Percentiles rank a stretch among this genome's conserved stretches.
These are phyloP conservation scores for Aurelia sp. DNA, from an alignment of 30 jellyfish, hydroid and myxozoan species.

Conservation along the genomic window DNA sequence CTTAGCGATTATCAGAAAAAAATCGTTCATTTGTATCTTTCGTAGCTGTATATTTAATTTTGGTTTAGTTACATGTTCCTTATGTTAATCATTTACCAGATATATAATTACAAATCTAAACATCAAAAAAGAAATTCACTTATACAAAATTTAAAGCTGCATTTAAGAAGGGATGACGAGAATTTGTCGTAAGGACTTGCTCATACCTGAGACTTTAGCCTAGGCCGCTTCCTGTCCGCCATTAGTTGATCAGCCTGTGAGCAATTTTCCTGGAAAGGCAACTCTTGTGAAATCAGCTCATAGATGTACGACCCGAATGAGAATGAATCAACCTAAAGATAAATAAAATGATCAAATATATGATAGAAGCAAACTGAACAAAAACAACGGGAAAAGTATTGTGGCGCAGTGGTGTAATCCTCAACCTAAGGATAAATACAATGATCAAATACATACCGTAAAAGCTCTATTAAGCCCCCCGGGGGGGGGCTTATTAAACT, in stretches of 20 bases:
- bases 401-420: not conserved
- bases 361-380: too few relatives aligned
- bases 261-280: constrained; percentile 80
- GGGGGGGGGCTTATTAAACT: too few relatives aligned
- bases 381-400: not conserved
- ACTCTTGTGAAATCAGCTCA: constrained; percentile 86
- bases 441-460: too few relatives aligned
- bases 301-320: constrained; percentile 96
- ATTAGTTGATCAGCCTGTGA: constrained; percentile 74
- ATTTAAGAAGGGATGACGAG: not conserved
- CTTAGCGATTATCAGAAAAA: too few relatives aligned
- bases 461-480: too few relatives aligned
- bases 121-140: too few relatives aligned
- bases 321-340: constrained; percentile 86
- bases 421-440: too few relatives aligned
- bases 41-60: too few relatives aligned
- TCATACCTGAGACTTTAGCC: constrained; percentile 70
- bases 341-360: not conserved
- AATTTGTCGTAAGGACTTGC: not conserved
- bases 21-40: too few relatives aligned
- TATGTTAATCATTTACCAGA: too few relatives aligned
- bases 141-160: not conserved
- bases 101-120: too few relatives aligned
- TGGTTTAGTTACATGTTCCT: too few relatives aligned
- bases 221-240: constrained; percentile 88